These are phyloP conservation scores for Odontamblyopus lacepedii DNA, from an alignment of 2,797 vertebrate species.

Conservation along the genomic window DNA sequence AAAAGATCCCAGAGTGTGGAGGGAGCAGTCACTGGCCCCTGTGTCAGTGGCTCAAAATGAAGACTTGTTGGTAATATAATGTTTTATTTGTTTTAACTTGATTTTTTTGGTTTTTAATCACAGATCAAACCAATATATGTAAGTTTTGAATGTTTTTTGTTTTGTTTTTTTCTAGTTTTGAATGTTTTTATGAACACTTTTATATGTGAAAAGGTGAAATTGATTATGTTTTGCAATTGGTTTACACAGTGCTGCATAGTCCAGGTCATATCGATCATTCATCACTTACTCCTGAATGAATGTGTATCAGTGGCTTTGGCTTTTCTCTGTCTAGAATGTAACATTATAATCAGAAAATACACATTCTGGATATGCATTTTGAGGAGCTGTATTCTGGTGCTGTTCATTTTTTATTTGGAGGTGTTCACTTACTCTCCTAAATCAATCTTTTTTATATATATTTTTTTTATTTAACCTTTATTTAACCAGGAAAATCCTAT, in stretches of 20 bases:
- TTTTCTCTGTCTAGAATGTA: neutral
- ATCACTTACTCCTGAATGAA: no score
- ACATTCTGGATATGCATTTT: no score
- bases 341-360: no score
- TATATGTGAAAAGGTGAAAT: neutral
- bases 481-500: no score
- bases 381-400: no score
- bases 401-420: no score
- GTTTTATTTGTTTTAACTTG: neutral
- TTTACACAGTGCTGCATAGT: neutral
- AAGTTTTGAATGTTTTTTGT: neutral
- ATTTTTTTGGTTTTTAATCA: no score
- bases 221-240: neutral
- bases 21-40: neutral
- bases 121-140: no score
- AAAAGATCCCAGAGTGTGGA: neutral
- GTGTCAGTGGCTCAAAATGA: slow-evolving; percentile 15
- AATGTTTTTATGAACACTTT: neutral
- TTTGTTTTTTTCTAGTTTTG: neutral
- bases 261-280: neutral
- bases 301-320: neutral
- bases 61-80: neutral
- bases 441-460: no score
- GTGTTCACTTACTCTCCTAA: no score
- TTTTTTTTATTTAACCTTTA: no score